Evolutionary conservation across 2,113 vertebrate genomes (phyloP).

Genomic region (Hyperopisus bebe): DNA sequence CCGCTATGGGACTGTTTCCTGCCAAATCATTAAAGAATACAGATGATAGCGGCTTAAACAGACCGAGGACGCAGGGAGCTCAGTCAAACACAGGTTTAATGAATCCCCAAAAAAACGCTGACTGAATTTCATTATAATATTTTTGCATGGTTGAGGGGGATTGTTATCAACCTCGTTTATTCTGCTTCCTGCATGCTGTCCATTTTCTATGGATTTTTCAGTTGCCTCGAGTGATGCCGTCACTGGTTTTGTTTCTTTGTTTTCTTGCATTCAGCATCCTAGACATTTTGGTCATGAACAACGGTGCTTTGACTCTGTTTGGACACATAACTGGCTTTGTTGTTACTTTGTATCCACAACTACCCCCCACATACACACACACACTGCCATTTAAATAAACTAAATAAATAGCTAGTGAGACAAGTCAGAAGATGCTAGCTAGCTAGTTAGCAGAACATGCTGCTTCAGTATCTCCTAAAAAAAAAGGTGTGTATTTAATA

Average conservation of each 20-base stretch:
- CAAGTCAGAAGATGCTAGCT: not conserved
- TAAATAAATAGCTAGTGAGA: not conserved
- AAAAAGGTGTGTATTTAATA: not conserved
- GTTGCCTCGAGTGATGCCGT: not conserved
- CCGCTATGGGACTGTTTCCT: not conserved
- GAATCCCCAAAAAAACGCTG: not conserved
- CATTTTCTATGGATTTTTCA: not conserved
- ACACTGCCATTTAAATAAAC: not conserved
- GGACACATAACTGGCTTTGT: not conserved
- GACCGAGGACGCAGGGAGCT: constrained; percentile 6
- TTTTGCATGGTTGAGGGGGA: not conserved
- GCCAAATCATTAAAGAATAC: constrained; percentile 14
- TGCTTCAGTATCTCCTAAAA: not conserved
- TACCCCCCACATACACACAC: too few relatives aligned
- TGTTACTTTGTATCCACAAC: too few relatives aligned
- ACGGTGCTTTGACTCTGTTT: not conserved
- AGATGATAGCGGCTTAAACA: not conserved
- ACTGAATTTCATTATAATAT: constrained; percentile 16
- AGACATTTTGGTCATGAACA: not conserved
- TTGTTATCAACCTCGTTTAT: not conserved
- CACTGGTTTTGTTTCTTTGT: not conserved
- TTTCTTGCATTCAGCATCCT: not conserved
- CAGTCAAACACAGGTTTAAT: constrained; percentile 13
- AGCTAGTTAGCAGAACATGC: not conserved
- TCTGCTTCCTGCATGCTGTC: not conserved